These are phyloP conservation scores for Drosophila subsilvestris DNA, from an alignment of 2,888 invertebrate species.

Conservation along the genomic window DNA sequence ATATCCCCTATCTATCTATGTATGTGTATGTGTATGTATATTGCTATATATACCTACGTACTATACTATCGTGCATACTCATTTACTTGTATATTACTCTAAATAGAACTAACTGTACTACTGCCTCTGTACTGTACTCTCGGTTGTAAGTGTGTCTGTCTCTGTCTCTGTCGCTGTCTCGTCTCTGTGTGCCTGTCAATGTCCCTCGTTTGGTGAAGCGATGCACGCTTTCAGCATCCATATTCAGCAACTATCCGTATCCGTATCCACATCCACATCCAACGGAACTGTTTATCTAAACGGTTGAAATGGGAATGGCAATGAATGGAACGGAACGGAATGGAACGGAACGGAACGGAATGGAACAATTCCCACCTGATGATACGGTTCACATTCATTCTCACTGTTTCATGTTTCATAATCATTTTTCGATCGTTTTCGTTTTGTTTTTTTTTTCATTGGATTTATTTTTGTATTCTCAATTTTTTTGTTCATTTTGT, in stretches of 20 bases:
- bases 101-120: constrained; percentile 46
- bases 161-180: constrained; percentile 29
- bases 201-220: not conserved
- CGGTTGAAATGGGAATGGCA: too few relatives aligned
- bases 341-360: not conserved
- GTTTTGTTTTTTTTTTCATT: not conserved
- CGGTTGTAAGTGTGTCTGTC: constrained; percentile 48
- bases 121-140: constrained; percentile 37
- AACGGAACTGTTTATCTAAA: too few relatives aligned
- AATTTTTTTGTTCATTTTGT: not conserved
- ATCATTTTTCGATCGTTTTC: constrained; percentile 15
- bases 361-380: not conserved
- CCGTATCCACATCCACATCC: too few relatives aligned
- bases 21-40: constrained; percentile 12
- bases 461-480: constrained; percentile 1
- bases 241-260: too few relatives aligned
- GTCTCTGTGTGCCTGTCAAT: constrained; percentile 37
- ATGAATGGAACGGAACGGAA: too few relatives aligned
- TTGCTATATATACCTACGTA: constrained; percentile 17
- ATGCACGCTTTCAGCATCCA: not conserved
- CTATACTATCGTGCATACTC: constrained; percentile 35
- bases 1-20: constrained; percentile 17
- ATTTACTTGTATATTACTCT: constrained; percentile 31
- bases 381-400: not conserved
- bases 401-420: constrained; percentile 22